Base-by-base conservation (phyloP, 2,888 invertebrate species). In the Acleris laterana region DNA sequence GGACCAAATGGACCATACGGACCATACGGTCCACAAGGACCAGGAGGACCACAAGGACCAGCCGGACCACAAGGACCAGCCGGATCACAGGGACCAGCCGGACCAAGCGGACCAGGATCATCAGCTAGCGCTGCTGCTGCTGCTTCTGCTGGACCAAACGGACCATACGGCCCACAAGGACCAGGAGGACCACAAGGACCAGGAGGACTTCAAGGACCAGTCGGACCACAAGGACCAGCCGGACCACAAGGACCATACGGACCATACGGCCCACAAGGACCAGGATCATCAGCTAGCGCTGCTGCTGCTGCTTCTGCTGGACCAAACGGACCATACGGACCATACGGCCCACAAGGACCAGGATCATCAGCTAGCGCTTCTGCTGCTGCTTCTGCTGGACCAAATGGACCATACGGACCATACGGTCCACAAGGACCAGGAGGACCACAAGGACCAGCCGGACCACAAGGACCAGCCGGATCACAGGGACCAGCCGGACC, bases 101-200 rank as follows among this genome's bases (percentile, higher is more conserved):
- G 48, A 28, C 48, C 57, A 58, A 0, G 4, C 0, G 57, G 48
- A 25, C 48, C 28, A 58, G 62, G 46, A 38, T 38, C 46, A 62
- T 28, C 25, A 28, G 25, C 25, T 28, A 28, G 25, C 25, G 25
- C 50, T 42, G 49, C 25, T 28, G 25, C 25, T 28, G 25, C 22
- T 22, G 22, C 22, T 22, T 2, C 22, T 22, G 2, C 22, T 22
- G 22, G 3, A 20, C 50, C 49, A 25, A 28, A 17, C 25, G 64
- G 53, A 28, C 19, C 68, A 38, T 0, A 28, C 4, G 57, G 55
- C 28, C 55, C 63, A 44, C n/a, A 52, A 2, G 57, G 64, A 46
- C 56, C 55, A 61, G 42, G 22, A 11, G 64, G 63, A 50, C 50
- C 57, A 57, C 20, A 50, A 17, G 71, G 60, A 58, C 42, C n/a